Percentiles rank a stretch among this genome's conserved stretches.
These are phyloP conservation scores for Microctonus aethiopoides DNA, from an alignment of 2,888 invertebrate species.

Conservation along the genomic window DNA sequence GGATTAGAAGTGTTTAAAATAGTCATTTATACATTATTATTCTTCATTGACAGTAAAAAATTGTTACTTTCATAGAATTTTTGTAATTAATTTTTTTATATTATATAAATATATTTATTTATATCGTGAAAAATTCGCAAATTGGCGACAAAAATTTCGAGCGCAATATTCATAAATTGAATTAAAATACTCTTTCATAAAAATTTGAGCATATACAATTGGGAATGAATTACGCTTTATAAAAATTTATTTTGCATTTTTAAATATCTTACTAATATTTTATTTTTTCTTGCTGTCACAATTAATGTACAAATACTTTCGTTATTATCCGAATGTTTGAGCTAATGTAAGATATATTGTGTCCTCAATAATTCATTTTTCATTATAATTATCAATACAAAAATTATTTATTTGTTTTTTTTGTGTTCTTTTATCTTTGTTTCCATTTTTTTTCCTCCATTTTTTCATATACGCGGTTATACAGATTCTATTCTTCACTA, in stretches of 20 bases:
- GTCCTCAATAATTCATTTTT: background rate
- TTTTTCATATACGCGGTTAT: too few species aligned
- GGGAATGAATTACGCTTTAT: slow-evolving; percentile 4
- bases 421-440: background rate
- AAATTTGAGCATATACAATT: background rate
- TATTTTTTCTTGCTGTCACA: slow-evolving; percentile 9
- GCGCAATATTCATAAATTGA: slow-evolving; percentile 5
- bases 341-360: background rate
- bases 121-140: background rate
- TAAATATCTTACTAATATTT: too few species aligned
- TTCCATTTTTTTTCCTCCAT: background rate
- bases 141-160: background rate
- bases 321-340: slow-evolving; percentile 1
- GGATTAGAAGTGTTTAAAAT: slow-evolving; percentile 56
- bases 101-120: background rate
- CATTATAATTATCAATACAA: background rate
- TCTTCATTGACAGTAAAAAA: slow-evolving; percentile 7
- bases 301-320: background rate
- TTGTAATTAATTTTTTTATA: slow-evolving; percentile 22
- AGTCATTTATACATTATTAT: slow-evolving; percentile 44
- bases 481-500: too few species aligned
- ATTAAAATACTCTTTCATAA: slow-evolving; percentile 1
- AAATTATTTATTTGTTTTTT: background rate
- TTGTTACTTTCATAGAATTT: slow-evolving; percentile 30
- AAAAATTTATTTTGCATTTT: slow-evolving; percentile 21